phyloP scores from a whole-genome alignment of 2,888 invertebrate genomes.

The Athalia cordata region DNA sequence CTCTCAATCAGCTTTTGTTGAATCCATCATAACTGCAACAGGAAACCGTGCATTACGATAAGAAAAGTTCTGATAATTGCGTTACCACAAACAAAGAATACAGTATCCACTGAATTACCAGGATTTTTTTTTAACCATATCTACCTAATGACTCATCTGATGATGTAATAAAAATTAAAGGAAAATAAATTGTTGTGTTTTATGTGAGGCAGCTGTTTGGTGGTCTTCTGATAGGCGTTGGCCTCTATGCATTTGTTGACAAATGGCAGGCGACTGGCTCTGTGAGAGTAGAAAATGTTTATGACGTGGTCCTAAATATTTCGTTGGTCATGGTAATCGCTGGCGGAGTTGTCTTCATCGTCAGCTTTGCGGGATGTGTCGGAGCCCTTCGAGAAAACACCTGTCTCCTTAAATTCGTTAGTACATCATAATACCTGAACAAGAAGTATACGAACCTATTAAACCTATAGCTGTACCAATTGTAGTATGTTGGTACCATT shows the following conservation, averaged over 20 bases:
- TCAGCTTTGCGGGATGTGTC: constrained; percentile 95
- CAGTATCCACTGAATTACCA: no score
- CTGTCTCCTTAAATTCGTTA: constrained; percentile 92
- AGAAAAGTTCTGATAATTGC: no score
- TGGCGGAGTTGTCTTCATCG: constrained; percentile 92
- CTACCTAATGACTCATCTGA: constrained; percentile 18
- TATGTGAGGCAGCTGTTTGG: constrained; percentile 86
- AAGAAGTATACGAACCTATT: not conserved
- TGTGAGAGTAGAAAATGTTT: constrained; percentile 88
- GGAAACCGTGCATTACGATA: no score
- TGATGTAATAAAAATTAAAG: not conserved
- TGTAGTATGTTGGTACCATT: no score
- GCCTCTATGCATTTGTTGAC: constrained; percentile 93
- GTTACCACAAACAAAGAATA: no score
- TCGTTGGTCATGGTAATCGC: constrained; percentile 93
- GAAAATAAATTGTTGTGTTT: constrained; percentile 28
- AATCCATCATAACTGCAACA: no score
- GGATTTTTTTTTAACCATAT: no score
- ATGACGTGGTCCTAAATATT: constrained; percentile 92
- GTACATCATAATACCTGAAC: constrained; percentile 66
- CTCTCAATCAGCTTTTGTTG: no score
- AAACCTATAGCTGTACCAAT: no score
- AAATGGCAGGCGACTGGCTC: constrained; percentile 93
- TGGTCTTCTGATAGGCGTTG: constrained; percentile 89
- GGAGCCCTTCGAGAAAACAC: constrained; percentile 94